Percentiles rank a stretch among this genome's conserved stretches.
Evolutionary conservation across 2,797 vertebrate species (phyloP).

Genomic region (Sebastes reedi): DNA sequence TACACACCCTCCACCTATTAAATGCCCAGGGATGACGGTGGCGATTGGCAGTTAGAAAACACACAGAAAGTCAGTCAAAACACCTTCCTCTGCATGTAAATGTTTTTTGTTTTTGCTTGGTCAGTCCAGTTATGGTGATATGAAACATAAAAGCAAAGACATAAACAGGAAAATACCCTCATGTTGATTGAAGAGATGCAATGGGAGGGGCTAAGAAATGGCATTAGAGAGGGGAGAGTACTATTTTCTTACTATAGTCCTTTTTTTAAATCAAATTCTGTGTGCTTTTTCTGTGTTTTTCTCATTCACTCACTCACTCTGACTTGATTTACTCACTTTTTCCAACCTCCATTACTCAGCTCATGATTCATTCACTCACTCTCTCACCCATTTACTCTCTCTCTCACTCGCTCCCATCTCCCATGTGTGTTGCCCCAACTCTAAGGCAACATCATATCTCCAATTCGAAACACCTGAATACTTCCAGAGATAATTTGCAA

Average conservation of each 20-base stretch:
- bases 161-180: constrained; percentile 21
- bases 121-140: background rate
- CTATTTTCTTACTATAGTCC: constrained; percentile 8
- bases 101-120: constrained; percentile 14
- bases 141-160: constrained; percentile 49
- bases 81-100: constrained; percentile 3
- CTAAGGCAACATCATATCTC: background rate
- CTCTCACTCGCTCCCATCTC: background rate
- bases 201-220: background rate
- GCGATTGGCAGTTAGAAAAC: constrained; percentile 46
- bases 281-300: constrained; percentile 1
- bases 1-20: constrained; percentile 23
- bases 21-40: constrained; percentile 45
- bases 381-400: constrained; percentile 14
- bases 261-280: background rate
- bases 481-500: constrained; percentile 20
- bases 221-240: background rate
- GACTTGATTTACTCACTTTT: background rate
- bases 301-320: constrained; percentile 8
- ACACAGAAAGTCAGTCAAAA: constrained; percentile 17
- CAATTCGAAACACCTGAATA: constrained; percentile 13
- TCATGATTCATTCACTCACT: constrained; percentile 40
- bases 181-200: constrained; percentile 29
- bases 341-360: constrained; percentile 16
- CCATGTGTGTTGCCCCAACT: background rate